A percentile compares a stretch with the other conserved stretches of the same genome.
Conservation (phyloP, 23 tunicate genomes). For the Styela clava region DNA sequence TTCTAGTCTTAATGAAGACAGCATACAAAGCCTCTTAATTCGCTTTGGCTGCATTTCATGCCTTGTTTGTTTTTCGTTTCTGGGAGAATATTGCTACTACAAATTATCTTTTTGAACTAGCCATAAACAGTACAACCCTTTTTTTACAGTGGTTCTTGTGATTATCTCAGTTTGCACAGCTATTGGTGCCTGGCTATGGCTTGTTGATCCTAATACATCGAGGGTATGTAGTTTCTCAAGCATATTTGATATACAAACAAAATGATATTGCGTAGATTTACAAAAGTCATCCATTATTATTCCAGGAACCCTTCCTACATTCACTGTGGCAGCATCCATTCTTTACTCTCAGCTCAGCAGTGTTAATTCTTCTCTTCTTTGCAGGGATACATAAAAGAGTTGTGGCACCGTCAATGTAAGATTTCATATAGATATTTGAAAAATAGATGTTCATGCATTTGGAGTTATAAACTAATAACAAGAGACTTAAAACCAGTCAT, state of each 20-base stretch:
- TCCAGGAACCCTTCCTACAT: conserved; percentile 71
- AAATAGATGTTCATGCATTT: too few species aligned
- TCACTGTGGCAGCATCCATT: conserved; percentile 90
- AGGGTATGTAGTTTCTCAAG: conserved; percentile 61
- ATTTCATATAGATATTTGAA: too few species aligned
- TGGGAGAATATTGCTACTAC: too few species aligned
- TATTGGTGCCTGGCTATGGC: conserved; percentile 94
- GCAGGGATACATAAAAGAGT: conserved; percentile 86
- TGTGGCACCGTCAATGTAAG: conserved; percentile 97
- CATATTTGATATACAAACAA: neutral
- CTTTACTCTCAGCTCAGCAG: conserved; percentile 72
- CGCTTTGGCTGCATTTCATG: too few species aligned
- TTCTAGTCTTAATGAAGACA: too few species aligned
- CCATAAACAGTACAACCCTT: too few species aligned
- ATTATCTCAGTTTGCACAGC: conserved; percentile 76
- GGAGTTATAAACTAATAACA: too few species aligned
- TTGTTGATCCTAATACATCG: conserved; percentile 88
- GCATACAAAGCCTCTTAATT: too few species aligned
- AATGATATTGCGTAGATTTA: neutral
- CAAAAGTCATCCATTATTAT: too few species aligned
- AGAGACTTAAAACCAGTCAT: too few species aligned
- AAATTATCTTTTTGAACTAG: too few species aligned
- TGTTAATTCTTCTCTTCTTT: conserved; percentile 61
- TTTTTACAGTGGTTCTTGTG: conserved; percentile 57
- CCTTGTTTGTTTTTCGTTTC: too few species aligned